These are phyloP conservation scores for Cervus canadensis DNA, from an alignment of 2,113 vertebrate species.

Conservation along the genomic window DNA sequence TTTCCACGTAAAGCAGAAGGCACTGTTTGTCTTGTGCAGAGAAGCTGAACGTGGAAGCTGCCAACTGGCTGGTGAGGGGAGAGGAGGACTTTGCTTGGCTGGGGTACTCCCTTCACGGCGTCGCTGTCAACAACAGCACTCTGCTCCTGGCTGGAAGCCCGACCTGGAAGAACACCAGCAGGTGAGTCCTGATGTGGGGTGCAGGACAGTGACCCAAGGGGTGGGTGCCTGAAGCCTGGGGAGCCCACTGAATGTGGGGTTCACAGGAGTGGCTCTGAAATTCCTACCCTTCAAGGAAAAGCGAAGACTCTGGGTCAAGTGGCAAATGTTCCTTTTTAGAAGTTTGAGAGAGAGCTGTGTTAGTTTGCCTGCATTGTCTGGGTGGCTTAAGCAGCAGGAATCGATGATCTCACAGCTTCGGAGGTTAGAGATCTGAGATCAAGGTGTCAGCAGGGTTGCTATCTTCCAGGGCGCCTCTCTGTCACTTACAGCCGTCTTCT, in stretches of 20 bases:
- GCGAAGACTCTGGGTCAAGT: background rate
- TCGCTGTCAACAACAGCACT: slow-evolving; percentile 52
- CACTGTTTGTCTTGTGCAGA: slow-evolving; percentile 59
- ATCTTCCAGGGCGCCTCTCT: too few species aligned
- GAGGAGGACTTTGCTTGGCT: slow-evolving; percentile 83
- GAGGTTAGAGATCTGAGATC: background rate
- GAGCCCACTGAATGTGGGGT: accelerated
- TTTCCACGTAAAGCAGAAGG: background rate
- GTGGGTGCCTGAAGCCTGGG: background rate
- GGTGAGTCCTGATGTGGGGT: slow-evolving; percentile 58
- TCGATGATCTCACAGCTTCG: background rate
- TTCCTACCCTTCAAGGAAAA: background rate
- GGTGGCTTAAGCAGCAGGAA: background rate
- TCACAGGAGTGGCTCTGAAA: too few species aligned
- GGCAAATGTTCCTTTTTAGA: background rate
- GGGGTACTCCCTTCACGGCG: slow-evolving; percentile 79
- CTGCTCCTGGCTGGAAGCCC: slow-evolving; percentile 83
- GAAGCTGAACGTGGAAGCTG: slow-evolving; percentile 68
- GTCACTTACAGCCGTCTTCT: background rate
- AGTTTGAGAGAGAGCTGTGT: too few species aligned
- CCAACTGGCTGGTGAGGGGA: slow-evolving; percentile 78
- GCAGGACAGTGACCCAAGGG: accelerated
- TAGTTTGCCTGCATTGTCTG: background rate
- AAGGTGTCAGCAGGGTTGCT: accelerated
- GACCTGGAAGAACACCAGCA: slow-evolving; percentile 73